These are phyloP conservation scores for Zosterops borbonicus DNA, from an alignment of 2,113 vertebrate species.

Conservation along the genomic window DNA sequence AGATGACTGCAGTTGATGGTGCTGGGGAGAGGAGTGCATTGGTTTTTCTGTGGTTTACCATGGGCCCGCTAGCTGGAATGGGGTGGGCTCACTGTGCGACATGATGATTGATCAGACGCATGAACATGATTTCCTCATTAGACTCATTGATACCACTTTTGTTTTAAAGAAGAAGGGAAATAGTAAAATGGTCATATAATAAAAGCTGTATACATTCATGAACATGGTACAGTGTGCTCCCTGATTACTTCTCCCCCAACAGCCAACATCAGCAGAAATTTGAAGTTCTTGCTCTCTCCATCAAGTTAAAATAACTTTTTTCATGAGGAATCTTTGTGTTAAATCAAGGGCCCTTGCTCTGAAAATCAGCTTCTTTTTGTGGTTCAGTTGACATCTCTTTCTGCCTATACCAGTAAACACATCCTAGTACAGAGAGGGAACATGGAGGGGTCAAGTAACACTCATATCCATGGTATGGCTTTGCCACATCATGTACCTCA, in stretches of 20 bases:
- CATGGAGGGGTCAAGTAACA: neutral
- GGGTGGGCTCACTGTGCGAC: neutral
- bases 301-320: neutral
- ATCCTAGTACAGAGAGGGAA: neutral
- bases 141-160: neutral
- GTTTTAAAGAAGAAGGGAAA: neutral
- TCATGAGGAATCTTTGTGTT: neutral
- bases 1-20: neutral
- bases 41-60: neutral
- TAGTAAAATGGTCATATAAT: neutral
- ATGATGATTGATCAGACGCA: neutral
- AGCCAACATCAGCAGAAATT: neutral
- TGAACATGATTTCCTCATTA: neutral
- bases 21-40: neutral
- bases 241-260: neutral
- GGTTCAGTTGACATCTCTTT: neutral
- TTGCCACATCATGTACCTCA: fast-evolving
- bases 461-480: fast-evolving
- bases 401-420: neutral
- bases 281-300: neutral
- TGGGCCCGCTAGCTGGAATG: neutral
- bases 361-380: neutral
- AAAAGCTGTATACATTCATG: neutral
- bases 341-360: neutral
- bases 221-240: neutral